Conservation (phyloP, 2,797 vertebrate species). For the Cryptoblepharus egeriae region DNA sequence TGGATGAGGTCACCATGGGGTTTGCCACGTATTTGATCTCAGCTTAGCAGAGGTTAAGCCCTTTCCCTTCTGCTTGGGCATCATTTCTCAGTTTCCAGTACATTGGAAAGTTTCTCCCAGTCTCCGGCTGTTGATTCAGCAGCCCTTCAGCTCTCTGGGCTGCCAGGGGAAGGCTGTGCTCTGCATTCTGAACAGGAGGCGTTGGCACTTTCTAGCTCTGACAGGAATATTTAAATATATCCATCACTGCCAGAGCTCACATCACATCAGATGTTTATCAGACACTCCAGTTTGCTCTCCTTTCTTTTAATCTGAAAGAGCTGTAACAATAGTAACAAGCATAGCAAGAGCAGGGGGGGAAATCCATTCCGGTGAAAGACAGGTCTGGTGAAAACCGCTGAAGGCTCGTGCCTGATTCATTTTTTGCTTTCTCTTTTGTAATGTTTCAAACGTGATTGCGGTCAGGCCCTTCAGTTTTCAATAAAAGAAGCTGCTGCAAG, state of each 20-base stretch:
- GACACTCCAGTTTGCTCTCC: slow-evolving; percentile 45
- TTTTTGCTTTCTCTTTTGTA: background rate
- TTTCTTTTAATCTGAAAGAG: slow-evolving; percentile 60
- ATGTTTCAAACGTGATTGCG: slow-evolving; percentile 18
- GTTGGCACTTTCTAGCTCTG: slow-evolving; percentile 38
- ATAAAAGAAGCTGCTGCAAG: background rate
- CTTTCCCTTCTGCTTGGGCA: slow-evolving; percentile 29
- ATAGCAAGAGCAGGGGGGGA: background rate
- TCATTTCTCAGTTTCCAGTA: slow-evolving; percentile 26
- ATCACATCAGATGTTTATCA: slow-evolving; percentile 72
- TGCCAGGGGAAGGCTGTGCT: slow-evolving; percentile 40
- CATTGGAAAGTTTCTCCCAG: slow-evolving; percentile 26
- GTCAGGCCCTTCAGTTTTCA: background rate
- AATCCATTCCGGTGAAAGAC: slow-evolving; percentile 20
- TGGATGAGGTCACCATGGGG: background rate
- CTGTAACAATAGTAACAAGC: slow-evolving; percentile 44
- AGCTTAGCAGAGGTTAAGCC: slow-evolving; percentile 27
- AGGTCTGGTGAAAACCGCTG: background rate
- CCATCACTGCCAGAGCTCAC: slow-evolving; percentile 66
- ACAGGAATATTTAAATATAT: slow-evolving; percentile 69
- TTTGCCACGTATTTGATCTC: background rate
- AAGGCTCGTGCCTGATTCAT: slow-evolving; percentile 5
- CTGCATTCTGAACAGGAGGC: slow-evolving; percentile 50
- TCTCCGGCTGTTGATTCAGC: slow-evolving; percentile 23
- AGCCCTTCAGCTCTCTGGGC: slow-evolving; percentile 37